Conservation (phyloP, 2,113 vertebrate species). For the Casuarius casuarius region DNA sequence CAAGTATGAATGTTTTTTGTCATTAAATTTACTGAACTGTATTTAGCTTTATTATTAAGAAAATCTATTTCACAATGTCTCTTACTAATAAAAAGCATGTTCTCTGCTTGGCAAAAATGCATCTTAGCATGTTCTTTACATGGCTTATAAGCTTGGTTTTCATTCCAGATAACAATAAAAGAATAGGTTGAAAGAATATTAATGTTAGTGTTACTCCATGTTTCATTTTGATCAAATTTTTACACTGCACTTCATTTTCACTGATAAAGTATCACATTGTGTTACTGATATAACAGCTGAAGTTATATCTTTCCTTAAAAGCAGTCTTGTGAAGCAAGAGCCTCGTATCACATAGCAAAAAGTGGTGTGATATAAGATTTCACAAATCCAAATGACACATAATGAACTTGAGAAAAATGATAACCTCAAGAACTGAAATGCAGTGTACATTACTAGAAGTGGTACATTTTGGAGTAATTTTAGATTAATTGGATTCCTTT, state of each 20-base stretch:
- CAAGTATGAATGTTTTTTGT: slow-evolving; percentile 11
- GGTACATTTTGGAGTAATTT: neutral
- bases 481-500: neutral
- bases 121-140: slow-evolving; percentile 61
- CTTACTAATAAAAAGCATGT: slow-evolving; percentile 71
- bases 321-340: slow-evolving; percentile 8
- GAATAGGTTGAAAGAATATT: neutral
- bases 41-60: slow-evolving; percentile 23
- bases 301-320: neutral
- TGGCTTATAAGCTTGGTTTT: slow-evolving; percentile 52
- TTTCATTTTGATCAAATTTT: neutral
- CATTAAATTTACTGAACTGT: slow-evolving; percentile 27
- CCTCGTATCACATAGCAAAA: neutral
- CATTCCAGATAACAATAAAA: neutral
- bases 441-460: neutral
- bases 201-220: neutral
- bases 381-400: slow-evolving; percentile 5
- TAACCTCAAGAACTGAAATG: neutral
- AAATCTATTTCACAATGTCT: slow-evolving; percentile 8
- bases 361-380: slow-evolving; percentile 21
- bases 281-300: neutral
- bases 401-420: neutral
- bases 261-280: neutral
- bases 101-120: slow-evolving; percentile 68
- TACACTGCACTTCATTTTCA: slow-evolving; percentile 3